phyloP scores from a whole-genome alignment of 2,113 vertebrate species.

The Lophius piscatorius region DNA sequence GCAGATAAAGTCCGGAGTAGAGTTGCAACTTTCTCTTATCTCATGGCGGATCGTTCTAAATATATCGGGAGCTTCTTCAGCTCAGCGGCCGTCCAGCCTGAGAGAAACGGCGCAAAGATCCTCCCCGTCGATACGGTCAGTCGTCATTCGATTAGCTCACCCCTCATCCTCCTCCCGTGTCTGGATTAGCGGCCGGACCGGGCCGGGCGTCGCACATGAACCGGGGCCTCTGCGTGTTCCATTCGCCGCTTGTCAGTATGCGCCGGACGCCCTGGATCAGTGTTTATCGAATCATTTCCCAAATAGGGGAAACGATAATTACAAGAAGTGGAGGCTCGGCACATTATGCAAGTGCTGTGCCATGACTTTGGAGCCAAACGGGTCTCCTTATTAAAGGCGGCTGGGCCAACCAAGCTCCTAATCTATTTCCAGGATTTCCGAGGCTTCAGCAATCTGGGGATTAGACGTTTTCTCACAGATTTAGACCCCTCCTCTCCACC shows the following conservation, averaged over 20 bases:
- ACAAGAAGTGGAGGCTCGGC: slow-evolving; percentile 78
- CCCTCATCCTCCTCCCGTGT: slow-evolving; percentile 54
- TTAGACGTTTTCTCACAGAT: slow-evolving; percentile 81
- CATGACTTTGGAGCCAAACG: slow-evolving; percentile 82
- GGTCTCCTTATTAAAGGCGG: slow-evolving; percentile 79
- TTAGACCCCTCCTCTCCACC: slow-evolving; percentile 68
- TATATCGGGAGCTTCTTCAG: slow-evolving; percentile 53
- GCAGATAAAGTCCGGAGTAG: slow-evolving; percentile 60
- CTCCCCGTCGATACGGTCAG: slow-evolving; percentile 69
- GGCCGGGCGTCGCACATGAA: slow-evolving; percentile 43
- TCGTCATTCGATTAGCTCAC: slow-evolving; percentile 77
- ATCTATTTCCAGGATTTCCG: slow-evolving; percentile 85
- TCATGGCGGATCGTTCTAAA: slow-evolving; percentile 66
- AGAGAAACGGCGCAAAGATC: slow-evolving; percentile 60
- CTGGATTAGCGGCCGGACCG: slow-evolving; percentile 63
- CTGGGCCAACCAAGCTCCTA: slow-evolving; percentile 76
- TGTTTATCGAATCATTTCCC: slow-evolving; percentile 84
- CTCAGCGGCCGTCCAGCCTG: slow-evolving; percentile 36
- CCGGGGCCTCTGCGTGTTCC: slow-evolving; percentile 54
- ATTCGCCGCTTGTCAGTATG: slow-evolving; percentile 72
- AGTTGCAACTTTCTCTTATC: slow-evolving; percentile 64
- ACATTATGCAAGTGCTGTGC: slow-evolving; percentile 84
- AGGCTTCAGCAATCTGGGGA: slow-evolving; percentile 84
- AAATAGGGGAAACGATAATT: slow-evolving; percentile 83
- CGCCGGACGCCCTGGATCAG: slow-evolving; percentile 72